Conservation (phyloP, 2,888 invertebrate species). For the Biston betularia region DNA sequence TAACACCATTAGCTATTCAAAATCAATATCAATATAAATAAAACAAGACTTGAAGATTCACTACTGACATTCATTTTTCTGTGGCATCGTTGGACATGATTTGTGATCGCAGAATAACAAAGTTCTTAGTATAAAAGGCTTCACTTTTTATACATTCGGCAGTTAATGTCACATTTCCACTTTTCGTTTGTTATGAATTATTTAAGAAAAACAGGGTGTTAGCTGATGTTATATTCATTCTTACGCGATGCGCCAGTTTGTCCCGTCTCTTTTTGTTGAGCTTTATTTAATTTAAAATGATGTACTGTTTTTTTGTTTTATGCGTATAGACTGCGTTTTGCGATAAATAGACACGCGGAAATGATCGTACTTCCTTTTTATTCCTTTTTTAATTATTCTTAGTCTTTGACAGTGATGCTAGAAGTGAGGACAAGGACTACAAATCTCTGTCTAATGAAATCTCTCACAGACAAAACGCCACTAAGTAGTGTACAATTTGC, state of each 20-base stretch:
- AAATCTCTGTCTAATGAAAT: slow-evolving; percentile 14
- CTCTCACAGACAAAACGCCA: slow-evolving; percentile 19
- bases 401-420: not conserved
- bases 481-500: slow-evolving; percentile 20
- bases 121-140: slow-evolving; percentile 32
- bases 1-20: not conserved
- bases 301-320: not conserved
- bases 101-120: slow-evolving; percentile 47
- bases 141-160: slow-evolving; percentile 38
- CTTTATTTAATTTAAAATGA: slow-evolving; percentile 12
- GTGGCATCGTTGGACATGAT: slow-evolving; percentile 37
- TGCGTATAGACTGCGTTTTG: not conserved
- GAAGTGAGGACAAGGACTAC: not conserved
- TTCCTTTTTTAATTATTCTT: slow-evolving; percentile 2
- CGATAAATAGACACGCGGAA: no score
- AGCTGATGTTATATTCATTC: slow-evolving; percentile 39
- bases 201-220: slow-evolving; percentile 43
- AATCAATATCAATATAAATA: not conserved
- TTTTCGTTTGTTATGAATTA: slow-evolving; percentile 42
- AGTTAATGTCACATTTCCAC: slow-evolving; percentile 46
- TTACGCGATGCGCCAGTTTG: slow-evolving; percentile 13
- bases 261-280: slow-evolving; percentile 18
- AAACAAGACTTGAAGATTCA: not conserved
- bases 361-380: not conserved
- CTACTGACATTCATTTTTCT: slow-evolving; percentile 21